phyloP scores from a whole-genome alignment of 1,140 invertebrate genomes.

The Dolichoris vasculosae region DNA sequence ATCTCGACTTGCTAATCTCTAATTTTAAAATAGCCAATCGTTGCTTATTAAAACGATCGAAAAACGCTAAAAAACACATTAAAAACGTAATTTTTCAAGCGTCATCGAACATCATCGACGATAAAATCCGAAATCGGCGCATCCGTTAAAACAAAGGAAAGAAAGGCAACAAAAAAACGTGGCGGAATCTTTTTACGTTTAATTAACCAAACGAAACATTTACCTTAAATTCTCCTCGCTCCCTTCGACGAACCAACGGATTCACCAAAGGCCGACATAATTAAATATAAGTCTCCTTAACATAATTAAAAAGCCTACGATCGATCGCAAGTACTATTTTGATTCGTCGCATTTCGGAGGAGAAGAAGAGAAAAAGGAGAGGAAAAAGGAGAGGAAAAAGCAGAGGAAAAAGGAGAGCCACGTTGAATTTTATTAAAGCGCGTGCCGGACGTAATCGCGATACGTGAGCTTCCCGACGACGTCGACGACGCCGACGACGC shows the following conservation, averaged over 20 bases:
- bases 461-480: too few species aligned
- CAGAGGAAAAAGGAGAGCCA: not conserved
- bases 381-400: not conserved
- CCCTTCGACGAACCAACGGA: too few species aligned
- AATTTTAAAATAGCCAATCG: too few species aligned
- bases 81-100: too few species aligned
- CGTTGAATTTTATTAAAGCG: slow-evolving; percentile 2
- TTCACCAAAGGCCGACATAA: too few species aligned
- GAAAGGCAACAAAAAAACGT: not conserved
- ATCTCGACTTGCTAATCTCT: too few species aligned
- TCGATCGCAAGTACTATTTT: not conserved
- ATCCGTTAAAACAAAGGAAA: not conserved
- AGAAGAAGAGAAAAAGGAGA: not conserved
- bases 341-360: not conserved
- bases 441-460: not conserved
- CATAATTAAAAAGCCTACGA: not conserved
- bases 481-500: not conserved
- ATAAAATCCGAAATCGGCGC: too few species aligned
- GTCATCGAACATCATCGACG: too few species aligned
- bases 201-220: not conserved
- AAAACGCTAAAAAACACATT: too few species aligned
- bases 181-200: not conserved
- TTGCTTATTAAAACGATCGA: too few species aligned
- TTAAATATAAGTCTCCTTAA: too few species aligned
- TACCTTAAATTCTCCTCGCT: not conserved